Base-by-base conservation (phyloP, 2,797 vertebrate genomes). In the Distichodus sexfasciatus region DNA sequence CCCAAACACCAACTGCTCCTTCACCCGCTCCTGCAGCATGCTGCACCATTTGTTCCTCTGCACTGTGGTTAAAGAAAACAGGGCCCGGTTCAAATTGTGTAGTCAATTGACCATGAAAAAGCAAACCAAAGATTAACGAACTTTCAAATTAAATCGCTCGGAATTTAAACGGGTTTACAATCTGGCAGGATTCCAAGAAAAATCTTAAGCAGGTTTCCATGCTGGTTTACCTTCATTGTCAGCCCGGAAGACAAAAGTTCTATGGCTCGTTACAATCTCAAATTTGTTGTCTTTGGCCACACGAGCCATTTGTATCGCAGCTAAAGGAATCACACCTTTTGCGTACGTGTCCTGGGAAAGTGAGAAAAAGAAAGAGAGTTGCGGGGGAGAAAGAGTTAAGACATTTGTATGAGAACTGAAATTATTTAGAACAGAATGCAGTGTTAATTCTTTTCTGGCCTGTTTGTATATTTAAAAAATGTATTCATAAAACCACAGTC, bases 221-320 rank as follows among this genome's bases (percentile, higher is more conserved):
- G n/a, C n/a, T n/a, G 23, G 1, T 86, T 88, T 82, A 99, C 97
- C 94, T 86, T 99, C 96, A 0, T 85, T 96, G 63, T 99, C 96
- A 0, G 95, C 90, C 1, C 95, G 91, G 79, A 99, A 98, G 26
- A 98, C 92, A 17, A 98, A 99, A 33, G 94, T 94, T 68, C 97
- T 84, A 51, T 96, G 94, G 80, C 88, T 92, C 0, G 97, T 98
- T 83, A 98, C 90, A 1, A 99, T 86, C 76, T 99, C 96, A 90
- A 99, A 97, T 70, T 97, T 99, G 81, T 94, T 96, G 85, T 99
- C 97, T 82, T 98, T 98, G 80, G 91, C 88, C 66, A 89, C 82
- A 0, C 95, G 94, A 79, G 90, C 88, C 94, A 94, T 96, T 86
- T 97, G 94, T 0, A 99, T 96, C 69, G 93, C 90, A 0, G 93